Evolutionary conservation across 2,888 invertebrate genomes (phyloP), one percentile per base, ranked within the genome.

Genomic region (Digitonthophagus gazella): DNA sequence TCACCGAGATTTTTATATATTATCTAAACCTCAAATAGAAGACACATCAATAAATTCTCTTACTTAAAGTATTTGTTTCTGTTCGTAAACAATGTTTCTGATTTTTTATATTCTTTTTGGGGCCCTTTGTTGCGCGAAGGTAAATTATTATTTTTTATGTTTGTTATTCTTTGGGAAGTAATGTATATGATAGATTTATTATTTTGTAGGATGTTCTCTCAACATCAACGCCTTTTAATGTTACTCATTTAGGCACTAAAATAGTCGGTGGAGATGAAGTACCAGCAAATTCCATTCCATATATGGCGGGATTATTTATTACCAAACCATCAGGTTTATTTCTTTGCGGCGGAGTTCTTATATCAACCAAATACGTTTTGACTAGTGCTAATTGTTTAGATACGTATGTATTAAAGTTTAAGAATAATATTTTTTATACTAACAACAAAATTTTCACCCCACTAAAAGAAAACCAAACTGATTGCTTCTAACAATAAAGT

Each of bases 301-400:
- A 15, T 15, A 14, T 16, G 15, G 65, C 55, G 5, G 55, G 54
- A 11, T 28, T 44, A 15, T 65, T 65, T 15, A 54, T 44, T 2
- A 65, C 55, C 3, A 65, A 54, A 61, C 20, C 61, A 18, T 1
- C 15, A 4, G 82, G 82, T 69, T 71, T 83, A 18, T 85, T 84
- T 0, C 86, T 86, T 79, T 86, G 86, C 70, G 86, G 86, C 0
- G 86, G 85, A 0, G 80, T 85, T 0, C 79, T 86, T 14, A 75
- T 86, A 4, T 81, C 83, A 67, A 79, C 74, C 4, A 80, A 84
- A 71, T 85, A 84, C 84, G 82, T 86, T 65, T 74, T 86, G 56
- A 85, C 86, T 0, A 86, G 86, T 0, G 86, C 86, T 0, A 86
- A 86, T 75, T 86, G 86, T 15, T 18, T 65, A 54, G 65, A 65